phyloP scores from a whole-genome alignment of 2,113 vertebrate genomes.

The Hemibagrus wyckioides region DNA sequence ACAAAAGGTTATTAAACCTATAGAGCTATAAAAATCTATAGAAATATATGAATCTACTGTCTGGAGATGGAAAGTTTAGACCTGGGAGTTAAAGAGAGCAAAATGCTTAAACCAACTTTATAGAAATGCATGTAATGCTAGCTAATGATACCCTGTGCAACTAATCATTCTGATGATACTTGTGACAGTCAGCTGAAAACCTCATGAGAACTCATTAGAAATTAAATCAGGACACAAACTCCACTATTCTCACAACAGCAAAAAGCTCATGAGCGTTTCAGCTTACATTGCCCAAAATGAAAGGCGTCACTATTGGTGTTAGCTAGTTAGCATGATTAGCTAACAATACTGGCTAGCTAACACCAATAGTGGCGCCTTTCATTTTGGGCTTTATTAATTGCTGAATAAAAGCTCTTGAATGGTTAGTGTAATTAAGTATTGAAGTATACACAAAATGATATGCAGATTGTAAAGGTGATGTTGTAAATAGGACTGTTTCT shows the following conservation, averaged over 20 bases:
- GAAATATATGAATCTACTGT: too few relatives aligned
- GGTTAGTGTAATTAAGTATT: neutral
- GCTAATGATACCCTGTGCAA: neutral
- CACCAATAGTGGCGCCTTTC: neutral
- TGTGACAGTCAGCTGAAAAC: neutral
- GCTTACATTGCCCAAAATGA: too few relatives aligned
- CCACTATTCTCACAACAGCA: neutral
- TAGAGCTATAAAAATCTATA: too few relatives aligned
- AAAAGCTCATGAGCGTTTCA: neutral
- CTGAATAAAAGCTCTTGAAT: neutral
- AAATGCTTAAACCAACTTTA: neutral
- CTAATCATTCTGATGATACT: neutral
- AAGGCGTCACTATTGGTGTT: neutral
- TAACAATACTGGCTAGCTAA: neutral
- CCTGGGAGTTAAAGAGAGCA: too few relatives aligned
- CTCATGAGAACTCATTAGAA: neutral
- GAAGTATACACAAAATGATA: neutral
- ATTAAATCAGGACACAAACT: neutral
- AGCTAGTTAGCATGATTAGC: neutral
- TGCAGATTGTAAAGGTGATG: conserved; percentile 6
- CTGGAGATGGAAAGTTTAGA: too few relatives aligned
- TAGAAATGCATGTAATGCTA: neutral
- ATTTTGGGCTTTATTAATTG: neutral
- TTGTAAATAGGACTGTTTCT: conserved; percentile 13
- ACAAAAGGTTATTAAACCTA: too few relatives aligned